Conservation (phyloP, 2,797 vertebrate genomes). For the Podarcis lilfordi region DNA sequence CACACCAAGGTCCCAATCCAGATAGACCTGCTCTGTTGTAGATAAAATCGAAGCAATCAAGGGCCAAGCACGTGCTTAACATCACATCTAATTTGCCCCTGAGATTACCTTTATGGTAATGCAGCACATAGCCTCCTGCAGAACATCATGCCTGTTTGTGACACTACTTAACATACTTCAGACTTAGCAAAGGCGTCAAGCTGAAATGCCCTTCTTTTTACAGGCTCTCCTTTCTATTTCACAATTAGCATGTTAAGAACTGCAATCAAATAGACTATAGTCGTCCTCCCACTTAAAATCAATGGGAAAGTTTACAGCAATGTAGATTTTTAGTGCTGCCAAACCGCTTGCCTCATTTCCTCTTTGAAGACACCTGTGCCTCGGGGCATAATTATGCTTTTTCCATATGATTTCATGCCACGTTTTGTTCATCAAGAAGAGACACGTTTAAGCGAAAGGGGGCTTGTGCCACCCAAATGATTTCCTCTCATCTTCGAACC, state of each 20-base stretch:
- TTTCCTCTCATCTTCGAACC: conserved; percentile 24
- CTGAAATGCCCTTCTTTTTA: background rate
- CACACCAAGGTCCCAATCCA: no score
- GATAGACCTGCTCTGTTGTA: background rate
- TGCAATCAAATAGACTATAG: background rate
- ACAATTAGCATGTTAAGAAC: conserved; percentile 5
- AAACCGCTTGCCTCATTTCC: background rate
- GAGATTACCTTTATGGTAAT: background rate
- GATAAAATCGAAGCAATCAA: background rate
- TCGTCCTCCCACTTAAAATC: conserved; percentile 36
- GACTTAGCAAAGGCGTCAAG: background rate
- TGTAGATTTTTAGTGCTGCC: conserved; percentile 1
- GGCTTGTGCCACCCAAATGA: conserved; percentile 8
- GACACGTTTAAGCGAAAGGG: background rate
- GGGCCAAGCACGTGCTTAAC: background rate
- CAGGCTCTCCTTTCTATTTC: background rate
- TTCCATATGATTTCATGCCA: conserved; percentile 13
- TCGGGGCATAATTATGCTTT: conserved; percentile 38
- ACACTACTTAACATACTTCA: background rate
- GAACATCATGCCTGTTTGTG: background rate
- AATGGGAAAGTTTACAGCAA: background rate
- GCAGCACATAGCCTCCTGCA: background rate
- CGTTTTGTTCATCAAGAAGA: conserved; percentile 40
- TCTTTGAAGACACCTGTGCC: conserved; percentile 19
- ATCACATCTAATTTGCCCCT: background rate